These are phyloP conservation scores for Montipora capricornis DNA, from an alignment of 64 coral and sea anemone genomes.

Conservation along the genomic window DNA sequence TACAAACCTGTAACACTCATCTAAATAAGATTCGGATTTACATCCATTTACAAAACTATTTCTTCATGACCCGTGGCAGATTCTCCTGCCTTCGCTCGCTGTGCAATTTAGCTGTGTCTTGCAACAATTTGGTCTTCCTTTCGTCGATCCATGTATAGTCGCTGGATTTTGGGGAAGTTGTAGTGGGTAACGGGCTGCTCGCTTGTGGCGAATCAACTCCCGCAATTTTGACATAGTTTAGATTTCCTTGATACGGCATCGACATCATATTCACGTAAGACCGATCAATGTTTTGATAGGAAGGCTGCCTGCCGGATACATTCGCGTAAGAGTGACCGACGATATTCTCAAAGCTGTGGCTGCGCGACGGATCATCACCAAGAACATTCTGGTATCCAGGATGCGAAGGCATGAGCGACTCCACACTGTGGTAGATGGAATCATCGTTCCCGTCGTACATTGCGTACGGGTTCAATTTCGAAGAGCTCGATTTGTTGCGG, in stretches of 20 bases:
- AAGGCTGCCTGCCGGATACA: conserved; percentile 9
- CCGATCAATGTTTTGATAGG: conserved; percentile 63
- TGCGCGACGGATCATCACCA: conserved; percentile 39
- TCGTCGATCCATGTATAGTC: conserved; percentile 82
- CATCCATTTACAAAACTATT: conserved; percentile 45
- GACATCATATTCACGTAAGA: conserved; percentile 58
- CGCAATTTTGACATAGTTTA: conserved; percentile 68
- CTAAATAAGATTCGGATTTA: neutral
- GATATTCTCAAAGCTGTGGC: conserved; percentile 75
- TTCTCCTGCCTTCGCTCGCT: conserved; percentile 68
- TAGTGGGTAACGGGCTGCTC: neutral
- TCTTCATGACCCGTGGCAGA: conserved; percentile 67
- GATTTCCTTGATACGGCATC: conserved; percentile 20
- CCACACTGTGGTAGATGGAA: conserved; percentile 79
- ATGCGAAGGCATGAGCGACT: conserved; percentile 69
- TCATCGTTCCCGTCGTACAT: conserved; percentile 82
- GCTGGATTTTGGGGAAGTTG: conserved; percentile 44
- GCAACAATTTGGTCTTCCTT: conserved; percentile 53
- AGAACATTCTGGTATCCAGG: conserved; percentile 68
- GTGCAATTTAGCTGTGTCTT: conserved; percentile 71
- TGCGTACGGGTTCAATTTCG: conserved; percentile 52
- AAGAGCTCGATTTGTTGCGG: conserved; percentile 35
- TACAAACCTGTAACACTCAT: neutral
- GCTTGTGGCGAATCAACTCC: conserved; percentile 42
- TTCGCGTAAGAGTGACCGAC: conserved; percentile 67